phyloP scores from a whole-genome alignment of 2,797 vertebrate genomes.

The Xiphorhynchus erythropygius region DNA sequence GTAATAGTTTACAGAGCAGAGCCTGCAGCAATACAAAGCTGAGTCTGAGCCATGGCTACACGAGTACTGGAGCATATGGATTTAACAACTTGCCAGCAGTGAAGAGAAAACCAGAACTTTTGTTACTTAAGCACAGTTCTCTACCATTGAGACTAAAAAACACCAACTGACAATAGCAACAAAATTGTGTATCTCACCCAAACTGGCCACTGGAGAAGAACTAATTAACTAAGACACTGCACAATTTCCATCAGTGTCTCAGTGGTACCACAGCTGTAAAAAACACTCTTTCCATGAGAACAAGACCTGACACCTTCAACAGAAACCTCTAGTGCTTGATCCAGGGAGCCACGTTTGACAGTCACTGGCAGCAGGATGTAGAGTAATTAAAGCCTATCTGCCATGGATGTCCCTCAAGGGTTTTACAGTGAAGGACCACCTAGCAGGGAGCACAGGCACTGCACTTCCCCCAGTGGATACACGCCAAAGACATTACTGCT shows the following conservation, averaged over 20 bases:
- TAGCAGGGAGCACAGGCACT: background rate
- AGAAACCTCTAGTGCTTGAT: background rate
- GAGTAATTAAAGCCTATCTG: background rate
- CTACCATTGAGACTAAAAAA: background rate
- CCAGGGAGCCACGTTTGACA: background rate
- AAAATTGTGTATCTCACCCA: background rate
- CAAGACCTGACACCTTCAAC: background rate
- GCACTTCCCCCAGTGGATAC: background rate
- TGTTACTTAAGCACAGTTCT: background rate
- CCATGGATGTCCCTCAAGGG: background rate
- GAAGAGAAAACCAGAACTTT: slow-evolving; percentile 44
- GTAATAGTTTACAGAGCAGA: slow-evolving; percentile 37
- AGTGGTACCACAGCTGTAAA: background rate
- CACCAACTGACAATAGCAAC: background rate
- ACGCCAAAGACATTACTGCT: background rate
- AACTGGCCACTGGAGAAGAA: background rate
- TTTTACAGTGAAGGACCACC: background rate
- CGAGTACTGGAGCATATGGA: background rate
- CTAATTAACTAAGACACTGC: background rate
- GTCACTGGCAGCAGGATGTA: background rate
- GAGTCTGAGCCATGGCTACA: background rate
- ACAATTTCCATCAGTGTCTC: background rate
- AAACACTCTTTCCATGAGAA: background rate
- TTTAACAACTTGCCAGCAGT: slow-evolving; percentile 2
- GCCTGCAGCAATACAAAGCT: background rate